Evolutionary conservation across 2,888 invertebrate species (phyloP).

Genomic region (Prenolepis imparis): DNA sequence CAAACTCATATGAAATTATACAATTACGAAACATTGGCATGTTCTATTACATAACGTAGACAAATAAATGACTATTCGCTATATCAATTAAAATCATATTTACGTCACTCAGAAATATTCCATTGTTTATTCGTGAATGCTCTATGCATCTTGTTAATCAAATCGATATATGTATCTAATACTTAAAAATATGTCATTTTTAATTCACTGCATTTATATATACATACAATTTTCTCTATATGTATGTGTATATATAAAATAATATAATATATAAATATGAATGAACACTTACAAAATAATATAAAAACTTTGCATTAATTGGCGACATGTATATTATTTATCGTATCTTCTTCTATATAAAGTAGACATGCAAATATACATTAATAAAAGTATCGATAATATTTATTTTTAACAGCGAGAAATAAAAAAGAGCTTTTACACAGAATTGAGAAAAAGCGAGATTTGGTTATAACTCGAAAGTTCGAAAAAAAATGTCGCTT

Average conservation of each 20-base stretch:
- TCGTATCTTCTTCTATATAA: background rate
- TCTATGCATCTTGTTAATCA: background rate
- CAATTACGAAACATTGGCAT: background rate
- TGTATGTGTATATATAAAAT: background rate
- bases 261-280: background rate
- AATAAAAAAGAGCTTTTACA: constrained; percentile 4
- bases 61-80: constrained; percentile 10
- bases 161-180: background rate
- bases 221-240: background rate
- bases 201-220: constrained; percentile 4
- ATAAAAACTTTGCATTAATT: background rate
- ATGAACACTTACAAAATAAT: background rate
- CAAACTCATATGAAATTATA: too few relatives aligned
- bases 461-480: background rate
- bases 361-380: background rate
- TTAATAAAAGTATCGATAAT: constrained; percentile 16
- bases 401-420: constrained; percentile 21
- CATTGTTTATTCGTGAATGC: constrained; percentile 59
- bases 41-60: background rate
- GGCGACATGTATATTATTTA: background rate
- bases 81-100: constrained; percentile 60
- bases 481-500: constrained; percentile 34
- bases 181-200: background rate
- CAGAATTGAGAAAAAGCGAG: constrained; percentile 19
- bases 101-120: constrained; percentile 25